Evolutionary conservation across 2,797 vertebrate genomes (phyloP).

Genomic region (Eutrigla gurnardus): DNA sequence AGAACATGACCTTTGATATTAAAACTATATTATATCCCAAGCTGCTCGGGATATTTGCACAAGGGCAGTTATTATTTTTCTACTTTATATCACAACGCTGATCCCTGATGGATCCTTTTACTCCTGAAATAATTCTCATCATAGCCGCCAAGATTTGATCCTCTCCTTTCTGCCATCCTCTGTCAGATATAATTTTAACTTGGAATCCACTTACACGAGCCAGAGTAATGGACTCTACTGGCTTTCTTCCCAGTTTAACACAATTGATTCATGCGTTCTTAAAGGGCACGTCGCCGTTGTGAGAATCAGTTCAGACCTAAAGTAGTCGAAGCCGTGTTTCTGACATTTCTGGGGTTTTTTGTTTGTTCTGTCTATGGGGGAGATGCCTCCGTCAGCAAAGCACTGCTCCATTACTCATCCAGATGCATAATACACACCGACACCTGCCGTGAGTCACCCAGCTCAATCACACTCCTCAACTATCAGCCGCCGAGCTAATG

Average conservation of each 20-base stretch:
- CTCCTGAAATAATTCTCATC: background rate
- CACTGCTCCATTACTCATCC: slow-evolving; percentile 17
- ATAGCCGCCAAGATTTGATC: background rate
- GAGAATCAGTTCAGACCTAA: slow-evolving; percentile 9
- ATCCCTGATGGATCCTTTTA: slow-evolving; percentile 7
- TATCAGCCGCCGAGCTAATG: background rate
- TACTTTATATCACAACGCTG: background rate
- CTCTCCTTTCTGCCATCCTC: slow-evolving; percentile 1
- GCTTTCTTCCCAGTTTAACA: slow-evolving; percentile 24
- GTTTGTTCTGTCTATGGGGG: background rate
- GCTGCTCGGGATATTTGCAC: background rate
- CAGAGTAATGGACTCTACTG: slow-evolving; percentile 28
- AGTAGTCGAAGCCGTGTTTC: slow-evolving; percentile 9
- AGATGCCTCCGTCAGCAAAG: slow-evolving; percentile 35
- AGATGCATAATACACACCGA: slow-evolving; percentile 16
- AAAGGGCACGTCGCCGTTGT: background rate
- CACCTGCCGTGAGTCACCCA: slow-evolving; percentile 7
- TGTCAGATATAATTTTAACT: slow-evolving; percentile 28
- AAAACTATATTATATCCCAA: background rate
- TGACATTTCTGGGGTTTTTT: slow-evolving; percentile 3
- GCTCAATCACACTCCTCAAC: slow-evolving; percentile 9
- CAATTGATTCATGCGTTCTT: slow-evolving; percentile 21
- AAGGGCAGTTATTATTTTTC: background rate
- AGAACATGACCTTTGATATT: background rate
- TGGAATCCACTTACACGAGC: slow-evolving; percentile 13